These are phyloP conservation scores for Corydoras sp. DNA, from an alignment of 2,113 vertebrate genomes.

Conservation along the genomic window DNA sequence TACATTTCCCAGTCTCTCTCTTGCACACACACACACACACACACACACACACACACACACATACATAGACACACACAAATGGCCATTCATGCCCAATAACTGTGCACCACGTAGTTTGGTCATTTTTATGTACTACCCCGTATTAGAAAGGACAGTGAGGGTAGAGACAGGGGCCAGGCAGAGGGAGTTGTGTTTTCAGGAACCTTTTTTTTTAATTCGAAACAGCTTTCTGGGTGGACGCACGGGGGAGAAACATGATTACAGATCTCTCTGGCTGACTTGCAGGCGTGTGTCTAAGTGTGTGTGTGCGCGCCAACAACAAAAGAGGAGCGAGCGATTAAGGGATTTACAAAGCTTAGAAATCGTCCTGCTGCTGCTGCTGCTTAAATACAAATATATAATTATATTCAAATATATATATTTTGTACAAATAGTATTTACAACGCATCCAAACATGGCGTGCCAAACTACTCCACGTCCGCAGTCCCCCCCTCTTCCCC, in stretches of 20 bases:
- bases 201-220: conserved; percentile 36
- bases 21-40: not conserved
- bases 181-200: conserved; percentile 27
- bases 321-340: not conserved
- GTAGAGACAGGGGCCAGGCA: conserved; percentile 1
- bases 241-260: conserved; percentile 36
- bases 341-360: conserved; percentile 20
- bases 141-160: not conserved
- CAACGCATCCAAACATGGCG: conserved; percentile 60
- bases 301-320: not conserved
- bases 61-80: not conserved
- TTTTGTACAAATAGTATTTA: conserved; percentile 84
- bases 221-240: conserved; percentile 46
- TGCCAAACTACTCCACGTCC: conserved; percentile 32
- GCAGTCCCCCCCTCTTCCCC: not conserved
- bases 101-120: not conserved
- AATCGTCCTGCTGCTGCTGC: conserved; percentile 25
- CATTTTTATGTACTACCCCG: not conserved
- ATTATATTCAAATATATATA: conserved; percentile 65
- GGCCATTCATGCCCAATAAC: conserved; percentile 1
- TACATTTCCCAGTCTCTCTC: not conserved
- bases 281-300: not conserved
- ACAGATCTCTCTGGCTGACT: conserved; percentile 27
- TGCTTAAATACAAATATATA: conserved; percentile 85
- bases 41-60: not conserved